Evolutionary conservation across 2,113 vertebrate genomes (phyloP).

Genomic region (Echinops telfairi): DNA sequence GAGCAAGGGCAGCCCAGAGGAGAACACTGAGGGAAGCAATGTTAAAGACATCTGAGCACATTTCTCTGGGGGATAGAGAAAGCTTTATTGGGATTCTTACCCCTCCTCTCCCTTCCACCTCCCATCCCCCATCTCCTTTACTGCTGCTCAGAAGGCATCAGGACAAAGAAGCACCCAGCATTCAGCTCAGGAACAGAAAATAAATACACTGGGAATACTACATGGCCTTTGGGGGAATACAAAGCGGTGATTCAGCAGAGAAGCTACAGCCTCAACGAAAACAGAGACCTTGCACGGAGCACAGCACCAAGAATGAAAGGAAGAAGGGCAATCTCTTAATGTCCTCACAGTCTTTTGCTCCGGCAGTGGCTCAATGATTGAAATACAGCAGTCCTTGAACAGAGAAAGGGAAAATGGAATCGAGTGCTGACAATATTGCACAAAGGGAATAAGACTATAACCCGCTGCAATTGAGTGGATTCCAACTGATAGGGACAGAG

Average conservation of each 20-base stretch:
- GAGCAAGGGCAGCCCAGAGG: constrained; percentile 72
- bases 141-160: constrained; percentile 58
- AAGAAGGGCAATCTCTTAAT: not conserved
- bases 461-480: too few species aligned
- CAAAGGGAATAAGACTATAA: not conserved
- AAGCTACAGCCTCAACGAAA: constrained; percentile 53
- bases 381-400: not conserved
- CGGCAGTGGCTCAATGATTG: not conserved
- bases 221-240: constrained; percentile 70
- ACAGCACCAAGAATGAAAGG: not conserved
- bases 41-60: constrained; percentile 64
- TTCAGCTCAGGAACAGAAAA: constrained; percentile 82
- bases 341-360: not conserved
- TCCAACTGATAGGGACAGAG: not conserved
- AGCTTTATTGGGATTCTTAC: constrained; percentile 69
- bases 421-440: not conserved
- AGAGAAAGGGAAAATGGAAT: not conserved
- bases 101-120: not conserved
- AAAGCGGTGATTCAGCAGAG: constrained; percentile 78
- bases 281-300: constrained; percentile 63
- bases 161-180: constrained; percentile 75
- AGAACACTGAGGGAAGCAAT: constrained; percentile 73
- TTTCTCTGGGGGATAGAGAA: constrained; percentile 70
- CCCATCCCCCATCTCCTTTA: constrained; percentile 6
- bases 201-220: constrained; percentile 82